These are phyloP conservation scores for Triplophysa dalaica DNA, from an alignment of 2,113 vertebrate genomes.

Conservation along the genomic window DNA sequence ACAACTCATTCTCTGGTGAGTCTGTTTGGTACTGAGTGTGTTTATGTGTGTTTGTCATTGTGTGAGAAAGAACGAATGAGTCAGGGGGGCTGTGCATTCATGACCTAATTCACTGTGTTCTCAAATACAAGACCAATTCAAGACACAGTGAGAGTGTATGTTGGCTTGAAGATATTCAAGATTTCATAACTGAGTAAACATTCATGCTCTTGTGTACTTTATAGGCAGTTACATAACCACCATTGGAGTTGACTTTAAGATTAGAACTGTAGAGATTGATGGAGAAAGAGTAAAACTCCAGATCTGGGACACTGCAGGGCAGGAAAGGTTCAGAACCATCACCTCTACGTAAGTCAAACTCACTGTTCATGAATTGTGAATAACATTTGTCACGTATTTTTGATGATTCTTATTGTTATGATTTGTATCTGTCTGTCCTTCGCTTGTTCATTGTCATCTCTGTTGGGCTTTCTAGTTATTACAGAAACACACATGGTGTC, in stretches of 20 bases:
- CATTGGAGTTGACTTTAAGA: slow-evolving; percentile 84
- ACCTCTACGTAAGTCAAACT: slow-evolving; percentile 77
- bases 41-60: background rate
- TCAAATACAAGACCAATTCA: background rate
- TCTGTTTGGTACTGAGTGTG: background rate
- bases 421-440: background rate
- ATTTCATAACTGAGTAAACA: background rate
- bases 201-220: background rate
- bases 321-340: slow-evolving; percentile 82
- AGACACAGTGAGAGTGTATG: background rate
- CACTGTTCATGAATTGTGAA: background rate
- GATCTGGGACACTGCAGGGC: slow-evolving; percentile 85
- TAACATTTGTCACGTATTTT: background rate
- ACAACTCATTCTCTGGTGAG: slow-evolving; percentile 85
- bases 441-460: background rate
- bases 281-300: slow-evolving; percentile 82
- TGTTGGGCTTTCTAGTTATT: slow-evolving; percentile 71
- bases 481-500: slow-evolving; percentile 84
- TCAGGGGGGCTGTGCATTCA: background rate
- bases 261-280: slow-evolving; percentile 79
- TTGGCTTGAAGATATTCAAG: background rate
- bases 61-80: slow-evolving; percentile 5
- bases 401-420: background rate
- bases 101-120: slow-evolving; percentile 13
- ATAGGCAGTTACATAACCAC: slow-evolving; percentile 84